Evolutionary conservation across 2,113 vertebrate species (phyloP).

Genomic region (Eulacestoma nigropectus): DNA sequence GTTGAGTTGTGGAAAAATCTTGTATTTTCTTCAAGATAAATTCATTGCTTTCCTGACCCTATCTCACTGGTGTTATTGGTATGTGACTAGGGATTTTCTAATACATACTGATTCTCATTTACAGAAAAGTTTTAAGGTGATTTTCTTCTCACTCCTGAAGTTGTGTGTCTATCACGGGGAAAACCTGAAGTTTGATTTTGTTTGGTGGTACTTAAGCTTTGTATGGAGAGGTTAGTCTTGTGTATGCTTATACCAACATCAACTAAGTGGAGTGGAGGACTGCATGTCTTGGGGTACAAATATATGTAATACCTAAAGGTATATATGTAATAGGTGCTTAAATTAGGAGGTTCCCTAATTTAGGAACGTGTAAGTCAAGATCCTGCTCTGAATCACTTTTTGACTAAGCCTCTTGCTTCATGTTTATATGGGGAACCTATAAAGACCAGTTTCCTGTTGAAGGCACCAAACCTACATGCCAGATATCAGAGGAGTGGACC

Average conservation of each 20-base stretch:
- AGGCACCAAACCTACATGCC: not conserved
- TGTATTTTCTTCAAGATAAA: not conserved
- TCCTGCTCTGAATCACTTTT: not conserved
- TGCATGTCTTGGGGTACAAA: not conserved
- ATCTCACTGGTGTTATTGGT: not conserved
- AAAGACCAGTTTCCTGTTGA: not conserved
- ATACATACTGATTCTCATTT: not conserved
- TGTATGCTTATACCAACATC: not conserved
- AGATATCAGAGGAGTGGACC: not conserved
- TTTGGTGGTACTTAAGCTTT: not conserved
- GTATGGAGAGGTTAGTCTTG: not conserved
- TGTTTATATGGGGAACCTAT: not conserved
- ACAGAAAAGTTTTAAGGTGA: not conserved
- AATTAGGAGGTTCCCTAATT: not conserved
- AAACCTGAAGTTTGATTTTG: not conserved
- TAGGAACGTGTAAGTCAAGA: not conserved
- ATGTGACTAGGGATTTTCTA: not conserved
- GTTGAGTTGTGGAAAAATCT: not conserved
- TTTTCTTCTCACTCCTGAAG: not conserved
- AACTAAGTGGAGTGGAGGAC: not conserved
- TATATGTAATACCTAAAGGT: not conserved
- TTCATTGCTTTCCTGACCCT: not conserved
- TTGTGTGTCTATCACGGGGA: not conserved
- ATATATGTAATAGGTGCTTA: not conserved
- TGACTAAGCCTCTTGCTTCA: not conserved